These are phyloP conservation scores for Dynastes hyllus DNA, from an alignment of 2,888 invertebrate genomes.

Conservation along the genomic window DNA sequence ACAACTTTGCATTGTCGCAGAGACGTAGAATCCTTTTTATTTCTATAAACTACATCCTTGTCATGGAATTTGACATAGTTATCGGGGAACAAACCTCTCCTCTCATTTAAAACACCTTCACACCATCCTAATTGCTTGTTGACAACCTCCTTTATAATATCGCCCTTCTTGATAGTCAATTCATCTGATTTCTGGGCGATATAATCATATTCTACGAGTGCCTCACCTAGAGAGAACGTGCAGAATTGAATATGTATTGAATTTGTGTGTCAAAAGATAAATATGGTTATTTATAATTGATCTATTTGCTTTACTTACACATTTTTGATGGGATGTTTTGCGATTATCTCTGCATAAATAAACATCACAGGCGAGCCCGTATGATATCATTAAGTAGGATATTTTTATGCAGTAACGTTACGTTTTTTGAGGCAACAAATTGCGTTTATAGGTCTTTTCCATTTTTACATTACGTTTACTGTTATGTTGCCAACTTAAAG, in stretches of 20 bases:
- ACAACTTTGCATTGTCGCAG: slow-evolving; percentile 86
- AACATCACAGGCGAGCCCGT: slow-evolving; percentile 58
- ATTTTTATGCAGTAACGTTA: slow-evolving; percentile 1
- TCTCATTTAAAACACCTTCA: slow-evolving; percentile 88
- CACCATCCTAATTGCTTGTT: slow-evolving; percentile 91
- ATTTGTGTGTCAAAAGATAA: slow-evolving; percentile 34
- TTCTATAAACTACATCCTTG: slow-evolving; percentile 59
- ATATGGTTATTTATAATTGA: slow-evolving; percentile 30
- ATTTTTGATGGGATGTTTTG: slow-evolving; percentile 52
- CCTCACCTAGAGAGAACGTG: slow-evolving; percentile 76
- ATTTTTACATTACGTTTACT: slow-evolving; percentile 53
- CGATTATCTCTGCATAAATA: slow-evolving; percentile 29
- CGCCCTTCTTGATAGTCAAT: slow-evolving; percentile 87
- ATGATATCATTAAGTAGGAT: slow-evolving; percentile 57
- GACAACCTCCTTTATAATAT: slow-evolving; percentile 86
- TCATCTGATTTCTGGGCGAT: slow-evolving; percentile 90
- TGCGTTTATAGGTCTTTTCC: slow-evolving; percentile 51
- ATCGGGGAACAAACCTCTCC: slow-evolving; percentile 93
- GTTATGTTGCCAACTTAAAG: slow-evolving; percentile 51
- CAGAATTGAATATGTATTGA: slow-evolving; percentile 24
- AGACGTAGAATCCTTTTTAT: slow-evolving; percentile 65
- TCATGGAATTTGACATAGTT: slow-evolving; percentile 86
- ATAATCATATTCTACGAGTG: slow-evolving; percentile 90
- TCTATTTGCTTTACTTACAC: slow-evolving; percentile 55
- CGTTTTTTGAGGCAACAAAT: slow-evolving; percentile 36